Base-by-base conservation (phyloP, 2,797 vertebrate genomes). In the Lepus townsendii region DNA sequence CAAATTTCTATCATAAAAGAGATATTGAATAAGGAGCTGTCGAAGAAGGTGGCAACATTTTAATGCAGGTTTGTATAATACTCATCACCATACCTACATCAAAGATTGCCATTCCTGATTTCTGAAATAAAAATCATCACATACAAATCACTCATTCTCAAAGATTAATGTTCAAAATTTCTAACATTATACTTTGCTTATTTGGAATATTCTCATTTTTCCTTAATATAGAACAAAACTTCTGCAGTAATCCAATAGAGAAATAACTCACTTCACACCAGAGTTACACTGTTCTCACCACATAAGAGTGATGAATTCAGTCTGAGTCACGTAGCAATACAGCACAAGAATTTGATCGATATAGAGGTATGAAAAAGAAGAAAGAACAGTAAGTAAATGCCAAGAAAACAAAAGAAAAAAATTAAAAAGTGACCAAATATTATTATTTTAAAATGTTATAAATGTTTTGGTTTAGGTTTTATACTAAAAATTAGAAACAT, bases 51-150 rank as follows among this genome's bases (percentile, higher is more conserved):
- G 7, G 11, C 0, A 50, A 82, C 62, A 26, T n/a, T 76, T 75
- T 57, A 47, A 57, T 63, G 19, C 0, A 2, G 26, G 83, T 57
- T 30, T 82, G 27, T 77, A 47, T 63, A 14, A 47, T 26, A 27
- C 50, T 83, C 1, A 30, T 66, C 77, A 35, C 89, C 22, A 47
- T n/a, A 52, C 35, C 86, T 68, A 95, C 76, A 63, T 76, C 17
- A 82, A 95, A 72, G 27, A 32, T 82, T 20, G 2, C 19, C 3
- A 66, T 6, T 32, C 14, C 12, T 54, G 22, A 16, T 42, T 13
- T 68, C 35, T 47, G 79, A 22, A 91, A 83, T 62, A 71, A 92
- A 95, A 92, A 24, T 73, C 38, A 85, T 14, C 27, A 95, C 87
- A 35, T 63, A 65, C 13, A 30, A 73, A 42, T 35, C 1, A 2